Evolutionary conservation across 2,888 invertebrate species (phyloP), one percentile per base, ranked within the genome.

Genomic region (Mythimna lalbum): DNA sequence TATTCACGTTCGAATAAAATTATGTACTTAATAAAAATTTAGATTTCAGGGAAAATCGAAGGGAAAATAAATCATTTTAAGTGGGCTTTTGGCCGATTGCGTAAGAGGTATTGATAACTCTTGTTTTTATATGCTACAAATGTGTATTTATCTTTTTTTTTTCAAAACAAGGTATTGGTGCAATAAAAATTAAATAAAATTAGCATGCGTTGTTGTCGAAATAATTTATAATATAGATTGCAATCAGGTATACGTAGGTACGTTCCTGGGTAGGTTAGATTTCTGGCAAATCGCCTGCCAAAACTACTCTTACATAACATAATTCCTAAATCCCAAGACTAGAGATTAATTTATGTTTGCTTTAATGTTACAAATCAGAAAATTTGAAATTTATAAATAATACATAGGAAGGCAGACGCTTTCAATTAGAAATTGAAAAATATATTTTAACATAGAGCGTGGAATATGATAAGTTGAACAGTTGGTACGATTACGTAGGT

Each of bases 251-350:
- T 43, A 53, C 33, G 5, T 49, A 49, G n/a, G n/a, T n/a, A n/a
- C 2, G 21, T 9, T 4, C 12, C 4, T 9, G 27, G 39, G 10
- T 6, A 6, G 43, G 17, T 14, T 23, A 53, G 49, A 39, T 59
- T 55, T 52, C 23, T 10, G 27, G 63, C 61, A 36, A 12, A 36
- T 77, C 49, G 74, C 63, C 75, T n/a, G n/a, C n/a, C n/a, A n/a
- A n/a, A n/a, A n/a, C n/a, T n/a, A n/a, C n/a, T n/a, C n/a, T n/a
- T n/a, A n/a, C n/a, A n/a, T n/a, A n/a, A n/a, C n/a, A n/a, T n/a
- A 52, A 63, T 63, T 61, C 43, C 36, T 57, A 17, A 17, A 56
- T 4, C 43, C 50, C 33, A 75, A 59, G 36, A 21, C 33, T 27
- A 55, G 7, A 39, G 3, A 50, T 21, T 68, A 55, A 69, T 61